phyloP scores from a whole-genome alignment of 2,888 invertebrate species.

The Macrosoma leucophasiata region DNA sequence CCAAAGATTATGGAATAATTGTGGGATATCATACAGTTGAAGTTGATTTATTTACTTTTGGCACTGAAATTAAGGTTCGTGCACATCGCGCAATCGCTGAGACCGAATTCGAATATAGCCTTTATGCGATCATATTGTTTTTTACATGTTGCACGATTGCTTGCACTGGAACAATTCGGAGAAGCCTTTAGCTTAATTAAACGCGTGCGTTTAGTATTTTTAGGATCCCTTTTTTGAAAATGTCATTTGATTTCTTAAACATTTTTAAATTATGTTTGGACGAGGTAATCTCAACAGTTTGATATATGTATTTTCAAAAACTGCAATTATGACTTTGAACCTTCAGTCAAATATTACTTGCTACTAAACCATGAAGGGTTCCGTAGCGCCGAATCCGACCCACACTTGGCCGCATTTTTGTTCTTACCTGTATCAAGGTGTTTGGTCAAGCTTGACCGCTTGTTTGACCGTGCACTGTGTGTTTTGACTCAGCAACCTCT shows the following conservation, averaged over 20 bases:
- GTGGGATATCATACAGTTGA: slow-evolving; percentile 41
- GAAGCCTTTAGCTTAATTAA: slow-evolving; percentile 41
- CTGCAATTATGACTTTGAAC: too few relatives aligned
- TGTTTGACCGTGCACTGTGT: slow-evolving; percentile 22
- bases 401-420: slow-evolving; percentile 8
- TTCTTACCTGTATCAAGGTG: slow-evolving; percentile 25
- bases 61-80: slow-evolving; percentile 51
- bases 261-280: too few relatives aligned
- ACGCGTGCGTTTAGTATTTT: slow-evolving; percentile 26
- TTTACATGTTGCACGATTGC: slow-evolving; percentile 39
- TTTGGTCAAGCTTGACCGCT: slow-evolving; percentile 20
- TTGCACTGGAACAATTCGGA: slow-evolving; percentile 36
- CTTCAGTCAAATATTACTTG: too few relatives aligned
- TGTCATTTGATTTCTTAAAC: too few relatives aligned
- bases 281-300: too few relatives aligned
- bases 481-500: slow-evolving; percentile 22
- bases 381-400: too few relatives aligned
- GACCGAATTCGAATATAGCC: slow-evolving; percentile 48
- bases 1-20: too few relatives aligned
- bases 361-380: too few relatives aligned
- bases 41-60: slow-evolving; percentile 41
- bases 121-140: slow-evolving; percentile 34
- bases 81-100: slow-evolving; percentile 46
- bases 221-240: slow-evolving; percentile 19
- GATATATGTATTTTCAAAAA: too few relatives aligned